These are phyloP conservation scores for Melanophora roralis DNA, from an alignment of 2,888 invertebrate genomes.

Conservation along the genomic window DNA sequence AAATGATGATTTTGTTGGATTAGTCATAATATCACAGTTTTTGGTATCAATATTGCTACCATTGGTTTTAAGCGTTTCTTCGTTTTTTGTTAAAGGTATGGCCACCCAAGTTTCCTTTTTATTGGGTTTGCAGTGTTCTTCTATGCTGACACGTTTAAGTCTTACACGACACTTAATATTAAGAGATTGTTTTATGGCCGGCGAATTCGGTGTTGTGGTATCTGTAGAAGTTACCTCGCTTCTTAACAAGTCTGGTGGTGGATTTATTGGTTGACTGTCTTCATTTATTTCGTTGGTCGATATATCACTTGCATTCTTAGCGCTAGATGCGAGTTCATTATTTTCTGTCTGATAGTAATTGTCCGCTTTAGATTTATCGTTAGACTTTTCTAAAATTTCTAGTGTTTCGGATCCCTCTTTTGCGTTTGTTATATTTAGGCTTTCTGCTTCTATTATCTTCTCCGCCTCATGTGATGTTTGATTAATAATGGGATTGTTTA, in stretches of 20 bases:
- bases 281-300: not conserved
- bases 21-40: conserved; percentile 37
- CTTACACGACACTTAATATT: conserved; percentile 42
- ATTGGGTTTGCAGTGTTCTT: not conserved
- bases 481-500: not conserved
- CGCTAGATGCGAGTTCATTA: no score
- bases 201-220: not conserved
- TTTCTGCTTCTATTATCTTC: not conserved
- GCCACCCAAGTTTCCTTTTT: conserved; percentile 29
- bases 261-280: not conserved
- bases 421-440: not conserved
- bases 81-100: conserved; percentile 4
- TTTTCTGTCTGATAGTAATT: not conserved
- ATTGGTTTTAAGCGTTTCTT: not conserved
- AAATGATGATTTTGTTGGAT: not conserved
- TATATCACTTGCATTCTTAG: not conserved
- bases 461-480: not conserved
- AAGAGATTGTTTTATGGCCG: conserved; percentile 12
- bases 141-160: conserved; percentile 36
- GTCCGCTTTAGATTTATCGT: not conserved
- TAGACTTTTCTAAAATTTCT: not conserved
- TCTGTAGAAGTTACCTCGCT: not conserved
- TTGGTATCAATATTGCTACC: not conserved
- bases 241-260: not conserved
- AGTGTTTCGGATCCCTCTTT: not conserved